Base-by-base conservation (phyloP, 2,113 vertebrate genomes). In the Perca schrenkii region DNA sequence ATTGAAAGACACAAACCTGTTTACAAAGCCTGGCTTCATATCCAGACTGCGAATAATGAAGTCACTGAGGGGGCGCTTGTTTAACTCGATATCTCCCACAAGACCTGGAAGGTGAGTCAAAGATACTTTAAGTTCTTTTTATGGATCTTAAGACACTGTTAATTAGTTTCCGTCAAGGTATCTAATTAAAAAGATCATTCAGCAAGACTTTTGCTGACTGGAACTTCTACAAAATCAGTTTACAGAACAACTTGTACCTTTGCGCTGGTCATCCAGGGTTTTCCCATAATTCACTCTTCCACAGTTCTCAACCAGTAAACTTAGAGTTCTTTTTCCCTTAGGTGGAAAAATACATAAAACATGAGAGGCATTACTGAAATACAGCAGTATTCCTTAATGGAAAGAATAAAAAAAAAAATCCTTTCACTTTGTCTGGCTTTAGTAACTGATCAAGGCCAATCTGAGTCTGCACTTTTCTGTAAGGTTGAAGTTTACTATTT, bases 281-380 rank as follows among this genome's bases (percentile, higher is more conserved):
- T 86, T 85, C 21, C 97, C 97, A 0, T 96, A 97, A 91, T 97
- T 97, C 79, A 97, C 97, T 4, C 97, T 94, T 54, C 97, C 98
- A 0, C 96, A 88, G 91, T 98, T 97, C 90, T 99, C 98, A 54
- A 98, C 97, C 84, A 98, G 85, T 43, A 99, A 93, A 75, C 96
- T 94, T 58, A 99, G 92, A 63, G 94, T 94, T 65, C 95, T 94
- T 85, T 95, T 94, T 28, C 95, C 97, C 97, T 98, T 90, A 10
- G 74, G 47, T 19, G 40, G 40, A 69, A 56, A 79, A 69, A 87
- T 62, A 78, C 58, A 89, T 72, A 82, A 74, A 87, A 74, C 17
- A 74, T 75, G 62, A 77, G 15, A 46, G 17, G 36, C 21, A 69
- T 70, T 56, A 46, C 34, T 63, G 61, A 64, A 60, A 76, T 46